These are phyloP conservation scores for Muscicapa striata DNA, from an alignment of 2,797 vertebrate genomes.

Conservation along the genomic window DNA sequence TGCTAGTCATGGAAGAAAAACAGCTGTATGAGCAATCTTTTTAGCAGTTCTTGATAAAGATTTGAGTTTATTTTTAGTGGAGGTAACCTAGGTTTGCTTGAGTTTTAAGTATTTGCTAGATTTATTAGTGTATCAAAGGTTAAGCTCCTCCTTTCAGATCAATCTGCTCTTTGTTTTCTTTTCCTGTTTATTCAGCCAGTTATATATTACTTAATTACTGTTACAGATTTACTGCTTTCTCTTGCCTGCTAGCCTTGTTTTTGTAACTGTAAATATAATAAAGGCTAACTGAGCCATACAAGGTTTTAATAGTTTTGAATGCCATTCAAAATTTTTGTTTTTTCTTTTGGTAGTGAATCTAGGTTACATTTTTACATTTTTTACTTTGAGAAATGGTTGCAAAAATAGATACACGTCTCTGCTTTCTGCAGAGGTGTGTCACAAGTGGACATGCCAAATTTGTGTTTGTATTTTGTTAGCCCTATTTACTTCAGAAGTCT, in stretches of 20 bases:
- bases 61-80: constrained; percentile 9
- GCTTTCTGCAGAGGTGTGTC: background rate
- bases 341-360: background rate
- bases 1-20: background rate
- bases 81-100: background rate
- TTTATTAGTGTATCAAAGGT: constrained; percentile 68
- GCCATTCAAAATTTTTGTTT: background rate
- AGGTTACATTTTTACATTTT: background rate
- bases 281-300: background rate
- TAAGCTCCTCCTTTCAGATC: constrained; percentile 57
- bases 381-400: background rate
- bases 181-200: constrained; percentile 67
- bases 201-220: constrained; percentile 64
- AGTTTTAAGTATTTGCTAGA: constrained; percentile 46
- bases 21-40: background rate
- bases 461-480: background rate
- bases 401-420: background rate
- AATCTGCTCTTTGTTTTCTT: constrained; percentile 64
- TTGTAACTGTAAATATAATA: background rate
- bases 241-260: background rate
- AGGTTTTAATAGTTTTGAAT: background rate
- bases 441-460: background rate
- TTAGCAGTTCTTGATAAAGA: constrained; percentile 5
- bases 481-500: background rate
- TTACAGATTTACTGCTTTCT: constrained; percentile 65